phyloP scores from a whole-genome alignment of 1,140 invertebrate species.

The Phymastichus coffea region DNA sequence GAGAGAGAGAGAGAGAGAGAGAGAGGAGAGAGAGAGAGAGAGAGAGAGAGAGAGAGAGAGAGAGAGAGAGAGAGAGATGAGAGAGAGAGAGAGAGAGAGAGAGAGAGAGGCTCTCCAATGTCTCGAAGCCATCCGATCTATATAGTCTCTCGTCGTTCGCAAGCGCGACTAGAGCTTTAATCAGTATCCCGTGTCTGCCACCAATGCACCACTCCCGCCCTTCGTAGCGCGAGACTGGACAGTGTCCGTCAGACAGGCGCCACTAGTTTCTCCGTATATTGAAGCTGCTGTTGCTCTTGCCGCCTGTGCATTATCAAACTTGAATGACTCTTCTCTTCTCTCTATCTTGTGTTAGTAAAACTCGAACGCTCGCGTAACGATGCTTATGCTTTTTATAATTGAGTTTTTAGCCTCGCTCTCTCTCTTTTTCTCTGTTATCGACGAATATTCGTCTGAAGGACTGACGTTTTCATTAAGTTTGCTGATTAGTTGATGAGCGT shows the following conservation, averaged over 20 bases:
- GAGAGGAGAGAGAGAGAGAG: too few relatives aligned
- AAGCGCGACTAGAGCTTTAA: slow-evolving; percentile 42
- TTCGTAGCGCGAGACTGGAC: slow-evolving; percentile 6
- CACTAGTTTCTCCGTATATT: slow-evolving; percentile 13
- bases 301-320: too few relatives aligned
- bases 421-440: background rate
- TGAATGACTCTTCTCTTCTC: background rate
- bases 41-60: too few relatives aligned
- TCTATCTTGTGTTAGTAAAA: too few relatives aligned
- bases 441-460: too few relatives aligned
- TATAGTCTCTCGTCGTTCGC: slow-evolving; percentile 8
- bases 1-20: too few relatives aligned
- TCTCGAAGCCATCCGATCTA: background rate
- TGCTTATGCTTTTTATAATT: background rate
- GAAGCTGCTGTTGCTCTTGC: background rate
- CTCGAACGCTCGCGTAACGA: too few relatives aligned
- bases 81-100: too few relatives aligned
- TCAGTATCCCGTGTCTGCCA: slow-evolving; percentile 42
- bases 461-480: too few relatives aligned
- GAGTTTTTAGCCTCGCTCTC: background rate
- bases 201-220: background rate
- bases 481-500: too few relatives aligned
- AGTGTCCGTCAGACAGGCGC: slow-evolving; percentile 43
- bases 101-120: too few relatives aligned
- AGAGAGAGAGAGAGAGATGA: too few relatives aligned